Conservation (phyloP, 1,140 invertebrate genomes). For the Solenopsis invicta region DNA sequence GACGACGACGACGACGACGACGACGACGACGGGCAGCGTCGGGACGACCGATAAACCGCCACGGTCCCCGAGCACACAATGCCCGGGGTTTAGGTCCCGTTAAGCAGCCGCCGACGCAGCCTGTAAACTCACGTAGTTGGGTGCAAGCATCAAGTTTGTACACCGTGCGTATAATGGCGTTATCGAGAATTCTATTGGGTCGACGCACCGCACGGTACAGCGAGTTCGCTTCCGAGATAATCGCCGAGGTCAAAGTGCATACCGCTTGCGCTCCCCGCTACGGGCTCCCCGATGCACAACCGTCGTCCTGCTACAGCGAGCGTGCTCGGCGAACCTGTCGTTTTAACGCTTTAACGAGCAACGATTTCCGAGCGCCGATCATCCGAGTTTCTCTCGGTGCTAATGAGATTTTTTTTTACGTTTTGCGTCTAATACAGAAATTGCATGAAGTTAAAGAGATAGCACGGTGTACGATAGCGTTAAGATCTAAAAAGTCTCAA, state of each 20-base stretch:
- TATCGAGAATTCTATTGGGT: slow-evolving; percentile 65
- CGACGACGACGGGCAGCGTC: not conserved
- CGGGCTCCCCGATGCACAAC: slow-evolving; percentile 44
- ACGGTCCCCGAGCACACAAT: slow-evolving; percentile 31
- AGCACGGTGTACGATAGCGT: not conserved
- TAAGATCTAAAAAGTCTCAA: not conserved
- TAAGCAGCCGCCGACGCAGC: slow-evolving; percentile 20
- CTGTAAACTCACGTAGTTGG: slow-evolving; percentile 44
- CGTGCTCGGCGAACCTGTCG: slow-evolving; percentile 2
- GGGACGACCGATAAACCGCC: slow-evolving; percentile 48
- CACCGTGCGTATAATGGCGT: slow-evolving; percentile 59
- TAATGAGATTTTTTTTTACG: not conserved
- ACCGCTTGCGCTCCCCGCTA: slow-evolving; percentile 35
- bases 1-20: not conserved
- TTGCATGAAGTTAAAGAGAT: not conserved
- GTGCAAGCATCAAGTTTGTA: slow-evolving; percentile 62
- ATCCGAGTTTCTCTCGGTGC: not conserved
- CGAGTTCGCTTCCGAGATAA: slow-evolving; percentile 62
- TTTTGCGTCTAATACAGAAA: not conserved
- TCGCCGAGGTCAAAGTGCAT: slow-evolving; percentile 56
- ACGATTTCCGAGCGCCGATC: slow-evolving; percentile 23
- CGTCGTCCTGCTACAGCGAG: slow-evolving; percentile 26
- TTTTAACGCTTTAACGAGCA: slow-evolving; percentile 51
- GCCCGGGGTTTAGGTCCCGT: slow-evolving; percentile 39
- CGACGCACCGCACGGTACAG: slow-evolving; percentile 61